Percentiles rank a stretch among this genome's conserved stretches.
Evolutionary conservation across 2,113 vertebrate species (phyloP).

Genomic region (Archocentrus centrarchus): DNA sequence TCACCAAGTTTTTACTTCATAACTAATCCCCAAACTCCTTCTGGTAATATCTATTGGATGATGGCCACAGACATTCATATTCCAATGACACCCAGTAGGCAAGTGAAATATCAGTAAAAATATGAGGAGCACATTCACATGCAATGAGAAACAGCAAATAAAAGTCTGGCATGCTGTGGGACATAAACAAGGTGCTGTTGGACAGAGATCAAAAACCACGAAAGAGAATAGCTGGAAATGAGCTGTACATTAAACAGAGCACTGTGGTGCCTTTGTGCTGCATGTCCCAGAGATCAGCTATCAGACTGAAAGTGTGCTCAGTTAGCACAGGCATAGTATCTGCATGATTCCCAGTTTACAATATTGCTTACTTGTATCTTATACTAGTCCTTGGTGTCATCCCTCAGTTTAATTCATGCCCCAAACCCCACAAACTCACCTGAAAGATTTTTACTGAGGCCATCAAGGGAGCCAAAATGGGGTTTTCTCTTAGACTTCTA

Average conservation of each 20-base stretch:
- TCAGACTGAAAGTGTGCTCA: not conserved
- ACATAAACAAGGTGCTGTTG: slow-evolving; percentile 32
- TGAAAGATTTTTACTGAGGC: not conserved
- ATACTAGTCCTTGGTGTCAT: not conserved
- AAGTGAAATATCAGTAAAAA: slow-evolving; percentile 39
- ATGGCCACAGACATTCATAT: slow-evolving; percentile 38
- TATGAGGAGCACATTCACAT: slow-evolving; percentile 18
- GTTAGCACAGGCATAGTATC: not conserved
- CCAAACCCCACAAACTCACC: not conserved
- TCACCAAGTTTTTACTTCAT: slow-evolving; percentile 47
- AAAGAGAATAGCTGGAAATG: not conserved
- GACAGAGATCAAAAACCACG: slow-evolving; percentile 20
- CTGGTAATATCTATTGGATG: slow-evolving; percentile 40
- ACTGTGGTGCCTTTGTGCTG: not conserved
- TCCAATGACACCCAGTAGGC: slow-evolving; percentile 45
- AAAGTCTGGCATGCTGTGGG: not conserved
- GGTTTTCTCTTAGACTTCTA: not conserved
- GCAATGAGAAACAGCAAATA: slow-evolving; percentile 15
- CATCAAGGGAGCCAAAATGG: not conserved
- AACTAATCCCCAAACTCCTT: slow-evolving; percentile 44
- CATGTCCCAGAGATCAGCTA: slow-evolving; percentile 14
- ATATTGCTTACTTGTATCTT: not conserved
- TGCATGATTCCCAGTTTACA: not conserved
- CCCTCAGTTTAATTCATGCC: not conserved
- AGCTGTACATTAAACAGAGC: slow-evolving; percentile 5